phyloP scores from a whole-genome alignment of 1,140 invertebrate genomes.

The Lasioglossum baleicum region DNA sequence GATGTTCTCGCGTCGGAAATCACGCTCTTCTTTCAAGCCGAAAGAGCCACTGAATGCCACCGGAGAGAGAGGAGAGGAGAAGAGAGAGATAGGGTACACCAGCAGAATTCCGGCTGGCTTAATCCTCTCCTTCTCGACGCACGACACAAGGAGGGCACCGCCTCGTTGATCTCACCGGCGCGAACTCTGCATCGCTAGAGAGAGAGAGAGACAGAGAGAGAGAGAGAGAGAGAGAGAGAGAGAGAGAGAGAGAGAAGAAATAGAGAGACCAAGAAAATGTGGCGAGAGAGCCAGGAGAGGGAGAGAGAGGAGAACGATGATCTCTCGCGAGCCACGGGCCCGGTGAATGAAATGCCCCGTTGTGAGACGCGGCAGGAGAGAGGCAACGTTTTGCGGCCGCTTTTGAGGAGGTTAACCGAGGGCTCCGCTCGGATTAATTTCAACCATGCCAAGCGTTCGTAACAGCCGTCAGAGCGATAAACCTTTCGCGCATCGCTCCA shows the following conservation, averaged over 20 bases:
- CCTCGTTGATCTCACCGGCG: slow-evolving; percentile 41
- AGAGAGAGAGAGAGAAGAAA: neutral
- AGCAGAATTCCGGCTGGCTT: slow-evolving; percentile 38
- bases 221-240: neutral
- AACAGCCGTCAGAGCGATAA: slow-evolving; percentile 58
- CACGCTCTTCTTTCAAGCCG: slow-evolving; percentile 41
- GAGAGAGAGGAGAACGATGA: slow-evolving; percentile 32
- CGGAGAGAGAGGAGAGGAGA: no score
- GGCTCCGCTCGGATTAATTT: slow-evolving; percentile 71
- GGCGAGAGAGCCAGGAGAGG: neutral
- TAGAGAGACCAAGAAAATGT: slow-evolving; percentile 3
- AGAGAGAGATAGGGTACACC: slow-evolving; percentile 3
- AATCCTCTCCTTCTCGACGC: slow-evolving; percentile 26
- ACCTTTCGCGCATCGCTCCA: slow-evolving; percentile 56
- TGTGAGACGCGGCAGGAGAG: slow-evolving; percentile 42
- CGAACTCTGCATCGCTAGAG: neutral
- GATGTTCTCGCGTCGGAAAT: slow-evolving; percentile 44
- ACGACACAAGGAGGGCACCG: slow-evolving; percentile 27
- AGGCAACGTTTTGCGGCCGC: slow-evolving; percentile 51
- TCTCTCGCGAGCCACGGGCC: slow-evolving; percentile 13
- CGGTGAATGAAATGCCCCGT: slow-evolving; percentile 55
- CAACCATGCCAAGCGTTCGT: slow-evolving; percentile 47
- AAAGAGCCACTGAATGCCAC: slow-evolving; percentile 38
- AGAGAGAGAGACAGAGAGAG: neutral
- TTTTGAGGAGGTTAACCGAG: slow-evolving; percentile 69